Evolutionary conservation across 2,797 vertebrate species (phyloP).

Genomic region (Pangasius sanitwongsei): DNA sequence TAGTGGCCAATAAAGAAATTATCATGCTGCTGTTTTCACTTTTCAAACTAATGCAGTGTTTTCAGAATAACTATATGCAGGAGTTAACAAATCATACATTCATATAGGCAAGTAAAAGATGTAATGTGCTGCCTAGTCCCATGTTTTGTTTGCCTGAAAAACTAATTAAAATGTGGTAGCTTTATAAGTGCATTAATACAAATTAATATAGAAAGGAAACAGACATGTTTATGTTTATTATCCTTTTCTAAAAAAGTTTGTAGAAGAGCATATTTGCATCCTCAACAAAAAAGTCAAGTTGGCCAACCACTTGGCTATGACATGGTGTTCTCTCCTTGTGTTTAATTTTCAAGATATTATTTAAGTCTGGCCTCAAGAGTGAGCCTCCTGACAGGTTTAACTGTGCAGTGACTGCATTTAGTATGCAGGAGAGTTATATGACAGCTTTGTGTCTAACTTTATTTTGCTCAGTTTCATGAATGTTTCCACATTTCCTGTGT

Average conservation of each 20-base stretch:
- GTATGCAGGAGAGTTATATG: not conserved
- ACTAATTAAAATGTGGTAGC: not conserved
- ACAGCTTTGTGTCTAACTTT: not conserved
- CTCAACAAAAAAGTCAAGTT: not conserved
- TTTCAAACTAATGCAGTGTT: not conserved
- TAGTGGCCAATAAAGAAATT: not conserved
- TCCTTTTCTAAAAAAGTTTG: not conserved
- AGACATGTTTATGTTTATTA: not conserved
- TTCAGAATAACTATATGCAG: not conserved
- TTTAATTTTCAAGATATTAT: not conserved
- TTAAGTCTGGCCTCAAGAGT: not conserved
- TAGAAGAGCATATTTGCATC: not conserved
- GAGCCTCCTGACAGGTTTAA: not conserved
- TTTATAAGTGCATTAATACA: not conserved
- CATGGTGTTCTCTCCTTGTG: not conserved
- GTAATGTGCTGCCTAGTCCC: not conserved
- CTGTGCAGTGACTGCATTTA: not conserved
- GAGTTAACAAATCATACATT: not conserved
- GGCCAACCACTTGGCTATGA: not conserved
- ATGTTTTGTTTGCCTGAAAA: not conserved
- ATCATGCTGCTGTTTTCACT: not conserved
- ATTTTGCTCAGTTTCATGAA: constrained; percentile 3
- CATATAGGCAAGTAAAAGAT: not conserved
- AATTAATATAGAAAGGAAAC: not conserved
- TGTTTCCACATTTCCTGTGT: not conserved